A percentile compares a stretch with the other conserved stretches of the same genome.
Conservation (phyloP, 2,113 vertebrate genomes). For the Eurypyga helias region DNA sequence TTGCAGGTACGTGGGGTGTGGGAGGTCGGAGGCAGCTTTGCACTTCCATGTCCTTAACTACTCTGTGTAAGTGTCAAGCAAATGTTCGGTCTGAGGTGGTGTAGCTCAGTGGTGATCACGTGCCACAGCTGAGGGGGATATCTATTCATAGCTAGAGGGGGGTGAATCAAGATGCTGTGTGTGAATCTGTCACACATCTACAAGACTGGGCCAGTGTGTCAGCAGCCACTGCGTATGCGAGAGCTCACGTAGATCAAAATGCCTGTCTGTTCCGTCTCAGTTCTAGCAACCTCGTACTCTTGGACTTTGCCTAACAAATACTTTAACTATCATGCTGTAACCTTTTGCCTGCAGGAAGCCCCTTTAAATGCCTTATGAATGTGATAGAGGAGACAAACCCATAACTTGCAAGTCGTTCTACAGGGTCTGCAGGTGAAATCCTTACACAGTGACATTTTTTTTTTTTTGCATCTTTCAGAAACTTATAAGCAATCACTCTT, state of each 20-base stretch:
- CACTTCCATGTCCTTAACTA: neutral
- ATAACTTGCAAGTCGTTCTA: neutral
- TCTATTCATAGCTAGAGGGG: fast-evolving
- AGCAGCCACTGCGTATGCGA: neutral
- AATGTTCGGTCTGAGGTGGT: neutral
- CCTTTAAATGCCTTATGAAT: neutral
- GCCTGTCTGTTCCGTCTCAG: neutral
- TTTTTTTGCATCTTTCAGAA: neutral
- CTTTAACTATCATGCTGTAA: neutral
- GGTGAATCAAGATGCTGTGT: fast-evolving
- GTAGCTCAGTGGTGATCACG: neutral
- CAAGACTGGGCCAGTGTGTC: neutral
- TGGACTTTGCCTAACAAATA: neutral
- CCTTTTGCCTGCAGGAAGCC: neutral
- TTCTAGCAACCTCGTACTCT: neutral
- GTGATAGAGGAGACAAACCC: neutral
- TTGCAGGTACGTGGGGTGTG: fast-evolving
- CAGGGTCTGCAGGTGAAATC: neutral
- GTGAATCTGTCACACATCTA: neutral
- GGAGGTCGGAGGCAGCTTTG: neutral
- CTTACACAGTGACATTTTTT: neutral
- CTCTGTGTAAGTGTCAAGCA: neutral
- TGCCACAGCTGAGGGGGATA: neutral
- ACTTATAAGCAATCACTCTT: neutral
- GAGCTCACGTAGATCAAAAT: neutral